phyloP scores from a whole-genome alignment of 2,113 vertebrate genomes.

The Archocentrus centrarchus region DNA sequence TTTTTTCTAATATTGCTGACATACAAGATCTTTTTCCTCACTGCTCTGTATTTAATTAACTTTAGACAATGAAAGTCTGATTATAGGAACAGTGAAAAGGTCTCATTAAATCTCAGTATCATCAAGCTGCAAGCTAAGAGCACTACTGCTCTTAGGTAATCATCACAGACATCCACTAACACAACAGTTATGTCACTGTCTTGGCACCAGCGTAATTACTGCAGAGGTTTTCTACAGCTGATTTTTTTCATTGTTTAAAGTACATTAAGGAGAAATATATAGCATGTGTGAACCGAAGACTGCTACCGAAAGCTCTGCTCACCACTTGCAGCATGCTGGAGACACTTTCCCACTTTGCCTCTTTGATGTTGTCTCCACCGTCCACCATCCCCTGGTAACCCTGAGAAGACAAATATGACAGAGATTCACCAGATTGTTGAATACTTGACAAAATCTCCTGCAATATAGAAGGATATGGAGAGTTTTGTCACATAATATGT shows the following conservation, averaged over 20 bases:
- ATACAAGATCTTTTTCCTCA: background rate
- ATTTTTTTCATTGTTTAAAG: background rate
- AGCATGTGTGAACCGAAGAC: background rate
- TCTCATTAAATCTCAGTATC: background rate
- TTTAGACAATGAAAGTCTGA: background rate
- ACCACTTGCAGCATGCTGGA: conserved; percentile 99
- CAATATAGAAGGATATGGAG: too few relatives aligned
- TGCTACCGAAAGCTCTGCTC: conserved; percentile 59
- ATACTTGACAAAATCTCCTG: accelerated
- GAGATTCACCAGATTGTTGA: accelerated
- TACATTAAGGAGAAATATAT: background rate
- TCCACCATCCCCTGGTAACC: conserved; percentile 99
- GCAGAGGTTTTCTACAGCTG: background rate
- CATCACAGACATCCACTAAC: background rate
- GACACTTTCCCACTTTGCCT: conserved; percentile 95
- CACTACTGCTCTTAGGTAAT: background rate
- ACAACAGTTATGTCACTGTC: background rate
- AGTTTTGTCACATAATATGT: accelerated
- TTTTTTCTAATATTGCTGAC: background rate
- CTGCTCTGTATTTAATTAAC: background rate
- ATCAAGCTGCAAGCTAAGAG: background rate
- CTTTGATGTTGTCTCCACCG: conserved; percentile 91
- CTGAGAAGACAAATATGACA: conserved; percentile 69
- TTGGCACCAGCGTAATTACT: background rate
- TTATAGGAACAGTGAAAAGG: background rate